Conservation (phyloP, 2,113 vertebrate species). For the Nannospalax galili region DNA sequence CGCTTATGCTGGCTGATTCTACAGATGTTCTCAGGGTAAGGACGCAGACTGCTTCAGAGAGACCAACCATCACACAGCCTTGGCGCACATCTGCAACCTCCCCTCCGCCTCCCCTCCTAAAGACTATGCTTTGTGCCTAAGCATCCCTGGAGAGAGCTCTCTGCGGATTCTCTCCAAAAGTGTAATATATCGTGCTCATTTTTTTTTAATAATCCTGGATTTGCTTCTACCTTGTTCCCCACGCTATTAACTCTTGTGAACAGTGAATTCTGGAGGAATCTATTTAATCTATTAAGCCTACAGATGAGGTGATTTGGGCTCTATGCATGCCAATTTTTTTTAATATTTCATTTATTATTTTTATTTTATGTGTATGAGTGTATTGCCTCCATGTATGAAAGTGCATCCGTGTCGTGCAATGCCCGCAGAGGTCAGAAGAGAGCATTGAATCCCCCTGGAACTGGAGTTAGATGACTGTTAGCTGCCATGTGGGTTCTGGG, state of each 20-base stretch:
- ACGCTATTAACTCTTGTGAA: not conserved
- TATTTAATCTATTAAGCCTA: not conserved
- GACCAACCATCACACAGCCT: fast-evolving
- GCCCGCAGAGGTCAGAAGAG: too few relatives aligned
- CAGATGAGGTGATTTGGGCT: not conserved
- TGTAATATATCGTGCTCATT: not conserved
- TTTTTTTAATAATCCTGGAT: not conserved
- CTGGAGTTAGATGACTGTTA: too few relatives aligned
- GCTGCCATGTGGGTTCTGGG: too few relatives aligned
- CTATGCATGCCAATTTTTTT: not conserved
- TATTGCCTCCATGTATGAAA: too few relatives aligned
- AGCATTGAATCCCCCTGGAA: too few relatives aligned
- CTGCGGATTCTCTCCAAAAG: not conserved
- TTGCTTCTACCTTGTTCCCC: not conserved
- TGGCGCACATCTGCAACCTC: not conserved
- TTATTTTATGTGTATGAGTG: too few relatives aligned
- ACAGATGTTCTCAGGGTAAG: not conserved
- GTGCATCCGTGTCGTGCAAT: too few relatives aligned
- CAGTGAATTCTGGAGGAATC: not conserved
- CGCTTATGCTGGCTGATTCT: not conserved
- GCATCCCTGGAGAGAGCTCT: not conserved
- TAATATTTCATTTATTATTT: too few relatives aligned
- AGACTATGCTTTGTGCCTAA: not conserved
- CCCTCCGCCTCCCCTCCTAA: not conserved
- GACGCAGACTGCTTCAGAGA: not conserved